Percentiles rank a stretch among this genome's conserved stretches.
Evolutionary conservation across 2,888 invertebrate species (phyloP).

Genomic region (Scaptomyza parva): DNA sequence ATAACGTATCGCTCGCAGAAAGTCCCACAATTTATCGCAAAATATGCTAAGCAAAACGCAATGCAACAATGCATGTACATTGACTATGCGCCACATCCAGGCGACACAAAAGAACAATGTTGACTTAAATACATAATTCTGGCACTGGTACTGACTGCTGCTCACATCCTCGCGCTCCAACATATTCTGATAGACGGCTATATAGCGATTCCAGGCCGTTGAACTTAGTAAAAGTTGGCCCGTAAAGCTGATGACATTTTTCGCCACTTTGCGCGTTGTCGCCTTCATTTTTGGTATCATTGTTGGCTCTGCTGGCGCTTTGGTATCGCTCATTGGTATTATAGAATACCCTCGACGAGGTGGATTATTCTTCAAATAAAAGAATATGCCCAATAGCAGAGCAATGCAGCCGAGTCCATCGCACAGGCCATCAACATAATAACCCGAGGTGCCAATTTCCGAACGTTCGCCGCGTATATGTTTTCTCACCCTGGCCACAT

Average conservation of each 20-base stretch:
- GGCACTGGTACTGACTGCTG: constrained; percentile 86
- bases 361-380: constrained; percentile 90
- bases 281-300: constrained; percentile 89
- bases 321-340: constrained; percentile 85
- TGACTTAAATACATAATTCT: constrained; percentile 89
- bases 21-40: constrained; percentile 93
- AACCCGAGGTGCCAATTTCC: constrained; percentile 92
- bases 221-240: constrained; percentile 91
- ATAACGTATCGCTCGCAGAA: constrained; percentile 89
- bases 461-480: constrained; percentile 91
- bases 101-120: constrained; percentile 90
- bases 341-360: constrained; percentile 90
- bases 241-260: constrained; percentile 88
- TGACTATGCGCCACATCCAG: constrained; percentile 91
- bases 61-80: constrained; percentile 92
- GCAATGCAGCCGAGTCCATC: constrained; percentile 91
- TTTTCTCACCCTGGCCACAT: constrained; percentile 91
- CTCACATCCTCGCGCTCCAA: constrained; percentile 88
- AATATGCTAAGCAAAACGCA: constrained; percentile 91
- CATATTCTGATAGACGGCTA: constrained; percentile 91
- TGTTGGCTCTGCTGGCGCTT: constrained; percentile 84
- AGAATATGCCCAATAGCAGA: constrained; percentile 89
- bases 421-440: constrained; percentile 93
- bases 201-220: constrained; percentile 93
- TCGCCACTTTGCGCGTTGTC: constrained; percentile 88